phyloP scores from a whole-genome alignment of 2,113 vertebrate genomes.

The Tichodroma muraria region DNA sequence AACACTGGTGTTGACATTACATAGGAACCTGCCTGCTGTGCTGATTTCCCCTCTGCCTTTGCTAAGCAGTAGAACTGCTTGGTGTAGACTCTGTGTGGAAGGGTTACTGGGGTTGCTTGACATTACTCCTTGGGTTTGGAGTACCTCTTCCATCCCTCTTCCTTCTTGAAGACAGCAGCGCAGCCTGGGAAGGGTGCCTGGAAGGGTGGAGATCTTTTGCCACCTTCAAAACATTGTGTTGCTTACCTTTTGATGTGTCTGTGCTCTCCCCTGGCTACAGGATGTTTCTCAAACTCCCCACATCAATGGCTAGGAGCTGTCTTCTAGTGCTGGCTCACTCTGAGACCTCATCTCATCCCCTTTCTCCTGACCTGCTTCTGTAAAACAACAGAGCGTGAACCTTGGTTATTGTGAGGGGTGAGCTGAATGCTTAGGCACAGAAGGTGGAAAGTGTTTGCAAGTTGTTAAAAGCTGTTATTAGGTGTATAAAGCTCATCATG shows the following conservation, averaged over 20 bases:
- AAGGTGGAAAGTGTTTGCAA: not conserved
- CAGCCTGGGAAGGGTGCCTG: not conserved
- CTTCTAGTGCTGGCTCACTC: not conserved
- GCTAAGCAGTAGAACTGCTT: not conserved
- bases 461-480: not conserved
- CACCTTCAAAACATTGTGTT: not conserved
- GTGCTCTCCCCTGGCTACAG: not conserved
- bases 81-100: not conserved
- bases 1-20: conserved; percentile 73
- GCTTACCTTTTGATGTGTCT: not conserved
- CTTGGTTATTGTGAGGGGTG: not conserved
- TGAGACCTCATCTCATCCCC: not conserved
- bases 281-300: not conserved
- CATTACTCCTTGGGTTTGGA: not conserved
- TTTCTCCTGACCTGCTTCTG: not conserved
- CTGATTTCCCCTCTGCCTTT: not conserved
- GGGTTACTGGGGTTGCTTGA: not conserved
- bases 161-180: not conserved
- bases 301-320: not conserved
- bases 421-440: not conserved
- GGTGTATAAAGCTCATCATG: not conserved
- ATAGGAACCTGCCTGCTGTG: not conserved
- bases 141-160: not conserved
- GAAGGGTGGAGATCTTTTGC: not conserved
- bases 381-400: not conserved